Percentiles rank a stretch among this genome's conserved stretches.
phyloP scores from a whole-genome alignment of 23 tunicate genomes.

The Ascidia mentula region DNA sequence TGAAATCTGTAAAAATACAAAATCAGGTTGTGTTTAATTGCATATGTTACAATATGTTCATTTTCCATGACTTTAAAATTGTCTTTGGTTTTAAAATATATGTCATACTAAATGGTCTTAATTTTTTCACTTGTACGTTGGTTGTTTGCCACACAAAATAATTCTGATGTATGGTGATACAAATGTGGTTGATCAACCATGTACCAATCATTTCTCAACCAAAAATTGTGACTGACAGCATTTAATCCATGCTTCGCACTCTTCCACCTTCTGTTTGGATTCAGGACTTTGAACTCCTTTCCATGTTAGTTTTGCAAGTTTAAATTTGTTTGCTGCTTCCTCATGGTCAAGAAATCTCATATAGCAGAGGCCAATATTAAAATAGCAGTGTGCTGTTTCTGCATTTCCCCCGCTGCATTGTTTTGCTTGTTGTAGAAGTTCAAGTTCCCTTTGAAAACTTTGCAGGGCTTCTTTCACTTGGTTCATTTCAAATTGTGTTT shows the following conservation, averaged over 20 bases:
- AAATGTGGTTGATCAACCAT: too few relatives aligned
- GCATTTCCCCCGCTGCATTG: neutral
- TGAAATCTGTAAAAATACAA: too few relatives aligned
- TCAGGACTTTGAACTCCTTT: neutral
- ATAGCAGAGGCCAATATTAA: neutral
- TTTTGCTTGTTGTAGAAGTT: neutral
- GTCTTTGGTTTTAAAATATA: too few relatives aligned
- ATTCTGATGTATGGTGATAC: too few relatives aligned
- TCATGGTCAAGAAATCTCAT: neutral
- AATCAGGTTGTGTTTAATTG: too few relatives aligned
- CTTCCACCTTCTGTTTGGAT: neutral
- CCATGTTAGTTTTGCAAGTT: neutral
- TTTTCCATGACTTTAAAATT: too few relatives aligned
- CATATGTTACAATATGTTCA: too few relatives aligned
- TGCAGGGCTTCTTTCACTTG: neutral
- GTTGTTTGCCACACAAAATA: too few relatives aligned
- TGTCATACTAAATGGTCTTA: too few relatives aligned
- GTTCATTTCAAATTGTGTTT: neutral
- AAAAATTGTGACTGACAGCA: neutral
- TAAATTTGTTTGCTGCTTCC: neutral
- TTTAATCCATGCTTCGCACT: neutral
- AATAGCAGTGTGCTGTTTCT: neutral
- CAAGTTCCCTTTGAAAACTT: neutral
- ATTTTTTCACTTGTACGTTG: too few relatives aligned
- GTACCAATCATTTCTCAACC: too few relatives aligned